phyloP scores from a whole-genome alignment of 2,797 vertebrate species.

The Enteromius radiatus region DNA sequence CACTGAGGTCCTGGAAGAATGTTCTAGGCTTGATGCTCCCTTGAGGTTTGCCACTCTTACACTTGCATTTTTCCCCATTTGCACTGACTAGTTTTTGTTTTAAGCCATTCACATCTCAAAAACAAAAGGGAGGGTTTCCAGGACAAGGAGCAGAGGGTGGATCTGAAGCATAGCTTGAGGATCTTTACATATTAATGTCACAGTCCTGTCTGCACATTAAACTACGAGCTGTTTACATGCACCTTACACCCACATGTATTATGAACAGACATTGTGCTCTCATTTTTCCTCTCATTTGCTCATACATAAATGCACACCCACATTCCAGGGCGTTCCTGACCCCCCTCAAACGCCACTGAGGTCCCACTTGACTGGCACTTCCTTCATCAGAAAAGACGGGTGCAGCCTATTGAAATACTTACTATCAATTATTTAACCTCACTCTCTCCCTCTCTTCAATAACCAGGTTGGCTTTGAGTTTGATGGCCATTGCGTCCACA shows the following conservation, averaged over 20 bases:
- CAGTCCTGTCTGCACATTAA: slow-evolving; percentile 19
- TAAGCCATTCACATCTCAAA: slow-evolving; percentile 1
- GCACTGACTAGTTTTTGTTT: background rate
- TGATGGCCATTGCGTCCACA: slow-evolving; percentile 50
- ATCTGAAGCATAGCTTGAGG: background rate
- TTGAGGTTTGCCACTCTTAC: slow-evolving; percentile 52
- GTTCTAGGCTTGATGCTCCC: slow-evolving; percentile 41
- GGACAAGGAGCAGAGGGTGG: slow-evolving; percentile 4
- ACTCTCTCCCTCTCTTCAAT: slow-evolving; percentile 56
- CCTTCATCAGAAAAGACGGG: slow-evolving; percentile 76
- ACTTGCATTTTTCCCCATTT: slow-evolving; percentile 28
- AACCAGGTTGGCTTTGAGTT: slow-evolving; percentile 49
- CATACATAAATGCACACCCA: slow-evolving; percentile 37
- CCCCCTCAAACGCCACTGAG: slow-evolving; percentile 26
- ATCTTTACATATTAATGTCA: slow-evolving; percentile 38
- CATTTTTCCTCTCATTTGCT: slow-evolving; percentile 41
- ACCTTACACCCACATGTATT: slow-evolving; percentile 35
- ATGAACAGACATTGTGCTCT: slow-evolving; percentile 35
- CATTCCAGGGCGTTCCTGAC: slow-evolving; percentile 27
- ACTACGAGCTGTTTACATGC: slow-evolving; percentile 31
- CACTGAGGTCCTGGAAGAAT: slow-evolving; percentile 22
- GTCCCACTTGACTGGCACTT: slow-evolving; percentile 70
- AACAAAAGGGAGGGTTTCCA: slow-evolving; percentile 28
- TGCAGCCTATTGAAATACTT: slow-evolving; percentile 82
- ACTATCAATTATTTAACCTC: slow-evolving; percentile 81